phyloP scores from a whole-genome alignment of 1,140 invertebrate genomes.

The Carcinoscorpius rotundicauda region DNA sequence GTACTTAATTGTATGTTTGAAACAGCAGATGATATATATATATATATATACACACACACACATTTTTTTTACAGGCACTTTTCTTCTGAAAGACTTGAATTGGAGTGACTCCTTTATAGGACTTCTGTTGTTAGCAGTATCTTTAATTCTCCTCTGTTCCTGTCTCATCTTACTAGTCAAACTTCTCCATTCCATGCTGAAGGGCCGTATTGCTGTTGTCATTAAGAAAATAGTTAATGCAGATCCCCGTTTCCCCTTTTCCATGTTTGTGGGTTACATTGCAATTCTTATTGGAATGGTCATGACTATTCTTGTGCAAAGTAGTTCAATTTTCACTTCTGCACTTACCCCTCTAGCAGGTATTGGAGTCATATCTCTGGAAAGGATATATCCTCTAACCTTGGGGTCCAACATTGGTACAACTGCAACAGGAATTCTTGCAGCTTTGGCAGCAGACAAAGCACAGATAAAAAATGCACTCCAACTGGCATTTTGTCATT shows the following conservation, averaged over 20 bases:
- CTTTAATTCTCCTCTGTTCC: constrained; percentile 39
- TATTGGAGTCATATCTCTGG: constrained; percentile 44
- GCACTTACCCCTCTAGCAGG: constrained; percentile 49
- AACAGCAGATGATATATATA: no score
- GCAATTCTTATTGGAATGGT: constrained; percentile 44
- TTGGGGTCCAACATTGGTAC: constrained; percentile 52
- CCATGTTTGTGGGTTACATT: constrained; percentile 41
- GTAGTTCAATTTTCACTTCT: constrained; percentile 50
- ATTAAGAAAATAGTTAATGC: constrained; percentile 44
- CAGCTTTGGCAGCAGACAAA: constrained; percentile 39
- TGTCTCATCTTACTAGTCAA: constrained; percentile 48
- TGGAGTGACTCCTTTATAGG: constrained; percentile 37
- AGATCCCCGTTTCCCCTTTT: constrained; percentile 37
- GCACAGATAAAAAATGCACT: constrained; percentile 34
- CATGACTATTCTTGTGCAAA: constrained; percentile 49
- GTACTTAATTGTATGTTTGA: no score
- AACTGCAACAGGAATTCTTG: constrained; percentile 43
- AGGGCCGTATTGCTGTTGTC: constrained; percentile 39
- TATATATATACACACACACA: no score
- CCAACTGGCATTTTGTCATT: constrained; percentile 47
- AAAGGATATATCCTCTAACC: constrained; percentile 47
- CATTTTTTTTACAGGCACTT: constrained; percentile 24
- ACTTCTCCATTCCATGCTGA: constrained; percentile 38
- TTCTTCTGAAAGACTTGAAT: constrained; percentile 26
- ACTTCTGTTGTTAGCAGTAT: constrained; percentile 36